Base-by-base conservation (phyloP, 1,140 invertebrate species). In the Drosophila albomicans region DNA sequence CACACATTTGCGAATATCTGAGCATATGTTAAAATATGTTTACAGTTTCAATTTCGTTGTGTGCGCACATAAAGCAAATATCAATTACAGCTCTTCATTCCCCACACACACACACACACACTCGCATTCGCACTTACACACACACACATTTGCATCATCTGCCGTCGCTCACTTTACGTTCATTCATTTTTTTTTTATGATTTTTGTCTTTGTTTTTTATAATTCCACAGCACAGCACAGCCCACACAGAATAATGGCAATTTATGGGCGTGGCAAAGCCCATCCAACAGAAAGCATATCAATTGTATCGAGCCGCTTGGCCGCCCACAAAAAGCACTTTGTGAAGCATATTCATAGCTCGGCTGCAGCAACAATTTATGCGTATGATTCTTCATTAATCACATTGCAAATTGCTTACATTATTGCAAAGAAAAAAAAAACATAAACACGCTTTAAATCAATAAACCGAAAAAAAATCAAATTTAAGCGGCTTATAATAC, bases 31-130 rank as follows among this genome's bases (percentile, higher is more conserved):
- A 77, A 82, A 82, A 73, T 73, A 70, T 85, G 82, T 85, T 85
- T 85, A 85, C 82, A 81, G 81, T 85, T 86, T 78, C 81, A 86
- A 81, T 85, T 74, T 75, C 75, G 67, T 56, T 85, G 75, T 78
- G 58, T 72, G 70, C 66, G 66, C 49, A 72, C 66, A 78, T 81
- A 81, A 85, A 78, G 81, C 66, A 85, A 85, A 85, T 85, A 85
- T 85, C 82, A 86, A 86, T 85, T 86, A 85, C 79, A 86, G 52
- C 67, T 64, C 62, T 68, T 66, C 52, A 41, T 58, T 72, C n/a
- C 5, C 1, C 35, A 8, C 35, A 7, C 35, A 38, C 6, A 4
- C 20, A 25, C 20, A 25, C 0, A 4, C 20, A 3, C 20, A 25
- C 4, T 25, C 20, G 20, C 20, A 25, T 0, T 25, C 20, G 2